Evolutionary conservation across 2,113 vertebrate species (phyloP).

Genomic region (Chelonoidis abingdonii): DNA sequence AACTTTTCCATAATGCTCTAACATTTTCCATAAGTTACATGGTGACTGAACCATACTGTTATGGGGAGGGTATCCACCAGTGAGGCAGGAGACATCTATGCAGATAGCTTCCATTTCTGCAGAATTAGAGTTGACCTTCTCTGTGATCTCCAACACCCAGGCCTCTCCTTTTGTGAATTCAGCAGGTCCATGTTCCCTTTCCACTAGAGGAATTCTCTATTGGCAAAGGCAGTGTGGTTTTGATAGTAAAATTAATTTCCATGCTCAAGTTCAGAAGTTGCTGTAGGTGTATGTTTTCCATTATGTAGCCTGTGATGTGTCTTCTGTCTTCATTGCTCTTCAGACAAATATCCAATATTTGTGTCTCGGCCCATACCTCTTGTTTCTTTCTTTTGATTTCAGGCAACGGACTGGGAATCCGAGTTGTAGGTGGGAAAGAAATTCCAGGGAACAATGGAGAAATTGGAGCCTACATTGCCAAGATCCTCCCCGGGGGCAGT

Average conservation of each 20-base stretch:
- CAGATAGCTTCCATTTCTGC: not conserved
- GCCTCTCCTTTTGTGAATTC: not conserved
- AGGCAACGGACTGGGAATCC: slow-evolving; percentile 96
- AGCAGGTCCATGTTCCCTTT: not conserved
- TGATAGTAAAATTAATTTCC: not conserved
- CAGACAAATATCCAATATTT: slow-evolving; percentile 27
- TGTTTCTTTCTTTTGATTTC: slow-evolving; percentile 49
- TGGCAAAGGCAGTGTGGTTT: not conserved
- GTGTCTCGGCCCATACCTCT: not conserved
- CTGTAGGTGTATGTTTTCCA: not conserved
- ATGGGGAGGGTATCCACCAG: not conserved
- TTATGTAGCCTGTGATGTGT: not conserved
- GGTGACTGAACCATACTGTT: not conserved
- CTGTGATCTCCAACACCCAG: not conserved
- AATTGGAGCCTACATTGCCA: slow-evolving; percentile 96
- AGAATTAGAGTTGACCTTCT: not conserved
- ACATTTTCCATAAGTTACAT: not conserved
- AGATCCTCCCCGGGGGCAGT: slow-evolving; percentile 90
- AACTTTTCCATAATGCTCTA: not conserved
- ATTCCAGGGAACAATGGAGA: slow-evolving; percentile 92
- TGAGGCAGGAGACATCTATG: not conserved
- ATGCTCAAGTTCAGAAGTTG: not conserved
- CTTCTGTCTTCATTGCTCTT: slow-evolving; percentile 1
- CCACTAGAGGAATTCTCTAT: not conserved
- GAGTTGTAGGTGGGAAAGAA: slow-evolving; percentile 96